Evolutionary conservation across 1,140 invertebrate species (phyloP).

Genomic region (Philotrypesis tridentata): DNA sequence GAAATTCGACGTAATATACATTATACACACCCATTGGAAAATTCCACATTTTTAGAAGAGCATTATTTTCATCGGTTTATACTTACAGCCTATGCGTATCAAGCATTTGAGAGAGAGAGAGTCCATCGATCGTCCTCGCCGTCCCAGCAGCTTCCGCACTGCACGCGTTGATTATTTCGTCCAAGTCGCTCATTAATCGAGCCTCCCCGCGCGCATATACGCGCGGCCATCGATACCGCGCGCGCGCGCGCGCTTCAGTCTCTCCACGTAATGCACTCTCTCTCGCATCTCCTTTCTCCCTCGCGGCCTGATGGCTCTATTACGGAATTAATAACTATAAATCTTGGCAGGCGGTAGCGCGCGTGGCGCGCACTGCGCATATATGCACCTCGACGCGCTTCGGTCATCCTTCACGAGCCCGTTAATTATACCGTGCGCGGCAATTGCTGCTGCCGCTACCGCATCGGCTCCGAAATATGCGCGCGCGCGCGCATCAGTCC

Average conservation of each 20-base stretch:
- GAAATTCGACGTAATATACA: too few species aligned
- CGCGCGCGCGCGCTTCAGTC: too few species aligned
- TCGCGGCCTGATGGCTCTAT: constrained; percentile 66
- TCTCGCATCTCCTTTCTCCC: not conserved
- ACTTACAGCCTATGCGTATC: too few species aligned
- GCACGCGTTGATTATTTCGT: not conserved
- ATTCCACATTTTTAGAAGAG: too few species aligned
- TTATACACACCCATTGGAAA: too few species aligned
- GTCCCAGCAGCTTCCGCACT: not conserved
- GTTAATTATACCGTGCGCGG: constrained; percentile 64
- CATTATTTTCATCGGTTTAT: too few species aligned
- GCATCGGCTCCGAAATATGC: not conserved
- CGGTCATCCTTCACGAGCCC: constrained; percentile 67
- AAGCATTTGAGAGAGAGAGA: too few species aligned
- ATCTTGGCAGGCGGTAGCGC: constrained; percentile 58
- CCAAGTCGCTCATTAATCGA: not conserved
- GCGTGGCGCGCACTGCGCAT: constrained; percentile 61
- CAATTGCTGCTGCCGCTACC: not conserved
- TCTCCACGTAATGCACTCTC: not conserved
- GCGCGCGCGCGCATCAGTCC: not conserved
- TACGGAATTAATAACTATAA: constrained; percentile 73
- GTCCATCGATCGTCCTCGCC: too few species aligned
- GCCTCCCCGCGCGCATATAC: too few species aligned
- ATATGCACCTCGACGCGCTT: constrained; percentile 27
- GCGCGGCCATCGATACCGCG: too few species aligned